Evolutionary conservation across 2,797 vertebrate species (phyloP), one percentile per base, ranked within the genome.

Genomic region (Peromyscus melanophrys): DNA sequence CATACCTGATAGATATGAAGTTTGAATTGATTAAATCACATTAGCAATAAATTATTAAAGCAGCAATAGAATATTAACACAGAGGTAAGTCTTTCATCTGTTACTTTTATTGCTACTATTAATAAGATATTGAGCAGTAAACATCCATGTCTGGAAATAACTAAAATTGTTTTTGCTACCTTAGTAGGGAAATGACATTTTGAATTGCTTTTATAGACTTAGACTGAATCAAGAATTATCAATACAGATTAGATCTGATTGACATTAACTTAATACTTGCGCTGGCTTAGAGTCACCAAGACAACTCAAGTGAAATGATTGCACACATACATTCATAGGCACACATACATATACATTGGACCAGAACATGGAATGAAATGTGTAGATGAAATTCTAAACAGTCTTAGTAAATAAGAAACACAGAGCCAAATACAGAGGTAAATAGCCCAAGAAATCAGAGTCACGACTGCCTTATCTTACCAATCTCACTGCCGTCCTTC

Each of bases 151-250:
- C 17, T 69, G 52, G 49, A 87, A 90, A 34, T 23, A 17, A 23
- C 82, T 76, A 86, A 9, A 92, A 87, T 89, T 77, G 4, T 8
- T 52, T 88, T 81, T 75, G 49, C 85, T 75, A 46, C 43, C 52
- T 69, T 10, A 77, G 25, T 37, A 87, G 65, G 21, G 89, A 61
- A 65, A 11, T 14, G 17, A 63, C 43, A 52, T 86, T n/a, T 69
- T 59, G 37, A n/a, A 86, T 94, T 75, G 37, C n/a, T n/a, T 67
- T 67, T 52, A 27, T 69, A 80, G n/a, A 43, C 23, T 89, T 95
- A 52, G 23, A 19, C 83, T 49, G 55, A 78, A 34, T 96, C 10
- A 19, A 14, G 23, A 27, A 12, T 96, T 71, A 63, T 25, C 46
- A 84, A 59, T 76, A 87, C 83, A 37, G 82, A 77, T 65, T 84